A percentile compares a stretch with the other conserved stretches of the same genome.
Evolutionary conservation across 2,113 vertebrate genomes (phyloP).

Genomic region (Zingel zingel): DNA sequence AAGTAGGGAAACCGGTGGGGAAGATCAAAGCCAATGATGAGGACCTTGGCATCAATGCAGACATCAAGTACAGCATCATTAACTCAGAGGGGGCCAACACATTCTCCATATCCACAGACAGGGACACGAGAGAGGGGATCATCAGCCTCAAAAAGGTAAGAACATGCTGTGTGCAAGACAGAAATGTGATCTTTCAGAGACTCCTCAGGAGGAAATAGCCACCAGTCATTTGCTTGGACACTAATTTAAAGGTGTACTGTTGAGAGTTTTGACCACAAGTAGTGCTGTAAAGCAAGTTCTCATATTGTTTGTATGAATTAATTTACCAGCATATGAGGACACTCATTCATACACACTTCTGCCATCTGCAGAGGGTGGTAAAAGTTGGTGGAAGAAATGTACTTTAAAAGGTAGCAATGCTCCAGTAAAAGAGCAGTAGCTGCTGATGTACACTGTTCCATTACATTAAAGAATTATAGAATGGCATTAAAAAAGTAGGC

Average conservation of each 20-base stretch:
- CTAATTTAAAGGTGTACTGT: not conserved
- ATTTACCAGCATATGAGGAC: not conserved
- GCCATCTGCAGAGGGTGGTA: not conserved
- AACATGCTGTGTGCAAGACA: too few species aligned
- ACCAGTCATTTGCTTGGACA: not conserved
- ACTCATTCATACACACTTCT: not conserved
- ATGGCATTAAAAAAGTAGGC: not conserved
- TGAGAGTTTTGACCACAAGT: not conserved
- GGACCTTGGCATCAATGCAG: conserved; percentile 93
- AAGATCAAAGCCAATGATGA: conserved; percentile 98
- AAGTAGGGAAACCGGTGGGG: conserved; percentile 95
- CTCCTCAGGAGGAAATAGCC: not conserved
- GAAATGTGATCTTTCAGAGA: not conserved
- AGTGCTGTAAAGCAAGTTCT: not conserved
- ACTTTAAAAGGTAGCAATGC: not conserved
- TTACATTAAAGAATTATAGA: too few species aligned
- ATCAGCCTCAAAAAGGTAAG: conserved; percentile 93
- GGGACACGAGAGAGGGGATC: conserved; percentile 94
- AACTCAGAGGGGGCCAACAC: conserved; percentile 92
- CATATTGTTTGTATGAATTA: not conserved
- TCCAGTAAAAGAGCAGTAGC: not conserved
- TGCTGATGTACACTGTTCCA: not conserved
- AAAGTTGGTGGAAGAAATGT: not conserved
- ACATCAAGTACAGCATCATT: conserved; percentile 95
- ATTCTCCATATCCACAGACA: conserved; percentile 93